Evolutionary conservation across 2,888 invertebrate genomes (phyloP).

Genomic region (Hipparchia semele): DNA sequence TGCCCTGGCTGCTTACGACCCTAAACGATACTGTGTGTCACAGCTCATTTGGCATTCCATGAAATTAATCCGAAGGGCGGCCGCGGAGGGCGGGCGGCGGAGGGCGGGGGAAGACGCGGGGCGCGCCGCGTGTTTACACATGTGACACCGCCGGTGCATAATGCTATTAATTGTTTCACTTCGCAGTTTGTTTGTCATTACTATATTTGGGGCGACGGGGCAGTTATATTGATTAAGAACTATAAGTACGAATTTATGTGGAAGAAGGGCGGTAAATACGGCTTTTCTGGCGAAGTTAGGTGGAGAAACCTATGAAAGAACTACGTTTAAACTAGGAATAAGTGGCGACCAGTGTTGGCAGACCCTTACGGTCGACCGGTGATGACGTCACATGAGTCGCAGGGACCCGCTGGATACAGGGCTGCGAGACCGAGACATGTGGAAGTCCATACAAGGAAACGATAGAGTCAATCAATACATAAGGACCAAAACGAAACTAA

Average conservation of each 20-base stretch:
- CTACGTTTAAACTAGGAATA: background rate
- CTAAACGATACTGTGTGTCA: constrained; percentile 50
- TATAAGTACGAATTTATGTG: background rate
- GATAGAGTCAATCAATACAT: too few relatives aligned
- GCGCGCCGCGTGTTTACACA: constrained; percentile 65
- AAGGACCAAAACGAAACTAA: too few relatives aligned
- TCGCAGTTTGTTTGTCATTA: constrained; percentile 53
- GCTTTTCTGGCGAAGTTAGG: background rate
- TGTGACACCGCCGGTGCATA: constrained; percentile 57
- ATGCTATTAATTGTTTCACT: constrained; percentile 68
- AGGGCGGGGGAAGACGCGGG: constrained; percentile 38
- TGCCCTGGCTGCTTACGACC: constrained; percentile 7
- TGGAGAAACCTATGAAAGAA: background rate
- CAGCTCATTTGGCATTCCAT: constrained; percentile 81
- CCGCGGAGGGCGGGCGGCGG: constrained; percentile 49
- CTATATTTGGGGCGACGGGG: constrained; percentile 28
- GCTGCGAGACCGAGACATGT: too few relatives aligned
- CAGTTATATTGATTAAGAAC: background rate
- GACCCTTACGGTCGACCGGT: too few relatives aligned
- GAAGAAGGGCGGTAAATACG: background rate
- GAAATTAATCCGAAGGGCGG: constrained; percentile 76
- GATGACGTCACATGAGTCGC: too few relatives aligned
- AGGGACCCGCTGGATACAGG: too few relatives aligned
- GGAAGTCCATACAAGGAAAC: too few relatives aligned
- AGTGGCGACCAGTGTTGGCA: too few relatives aligned